A percentile compares a stretch with the other conserved stretches of the same genome.
phyloP scores from a whole-genome alignment of 2,888 invertebrate species.

The Tiphia femorata region DNA sequence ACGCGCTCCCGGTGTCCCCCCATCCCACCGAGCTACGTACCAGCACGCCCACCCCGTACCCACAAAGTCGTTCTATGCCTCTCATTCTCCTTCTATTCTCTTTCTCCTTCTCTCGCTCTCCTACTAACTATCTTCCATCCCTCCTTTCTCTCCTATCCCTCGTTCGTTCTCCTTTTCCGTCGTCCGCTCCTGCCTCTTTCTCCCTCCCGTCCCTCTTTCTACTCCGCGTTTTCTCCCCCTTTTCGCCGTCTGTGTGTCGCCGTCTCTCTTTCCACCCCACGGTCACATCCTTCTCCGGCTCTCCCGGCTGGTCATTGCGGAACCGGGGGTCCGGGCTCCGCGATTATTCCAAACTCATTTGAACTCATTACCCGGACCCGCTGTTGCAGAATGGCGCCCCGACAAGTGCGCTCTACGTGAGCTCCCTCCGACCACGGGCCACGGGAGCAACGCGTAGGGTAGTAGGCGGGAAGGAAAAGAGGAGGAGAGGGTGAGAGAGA shows the following conservation, averaged over 20 bases:
- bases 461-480: too few relatives aligned
- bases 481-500: too few relatives aligned
- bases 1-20: slow-evolving; percentile 42
- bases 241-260: slow-evolving; percentile 3
- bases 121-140: too few relatives aligned
- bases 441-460: neutral
- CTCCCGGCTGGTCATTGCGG: slow-evolving; percentile 25
- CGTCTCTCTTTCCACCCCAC: slow-evolving; percentile 15
- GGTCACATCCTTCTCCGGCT: slow-evolving; percentile 34
- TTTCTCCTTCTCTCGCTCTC: slow-evolving; percentile 28
- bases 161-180: slow-evolving; percentile 15
- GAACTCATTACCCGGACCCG: slow-evolving; percentile 52
- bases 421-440: neutral
- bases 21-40: slow-evolving; percentile 31
- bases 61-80: slow-evolving; percentile 39
- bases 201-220: slow-evolving; percentile 18
- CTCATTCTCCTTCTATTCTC: slow-evolving; percentile 8
- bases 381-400: slow-evolving; percentile 41
- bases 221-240: slow-evolving; percentile 12
- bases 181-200: neutral
- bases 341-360: slow-evolving; percentile 58
- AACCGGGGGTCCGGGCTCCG: slow-evolving; percentile 34
- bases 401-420: slow-evolving; percentile 35
- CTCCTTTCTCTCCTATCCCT: slow-evolving; percentile 21
- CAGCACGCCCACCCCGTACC: slow-evolving; percentile 21